phyloP scores from a whole-genome alignment of 2,888 invertebrate genomes.

The Onthophagus sagittarius region DNA sequence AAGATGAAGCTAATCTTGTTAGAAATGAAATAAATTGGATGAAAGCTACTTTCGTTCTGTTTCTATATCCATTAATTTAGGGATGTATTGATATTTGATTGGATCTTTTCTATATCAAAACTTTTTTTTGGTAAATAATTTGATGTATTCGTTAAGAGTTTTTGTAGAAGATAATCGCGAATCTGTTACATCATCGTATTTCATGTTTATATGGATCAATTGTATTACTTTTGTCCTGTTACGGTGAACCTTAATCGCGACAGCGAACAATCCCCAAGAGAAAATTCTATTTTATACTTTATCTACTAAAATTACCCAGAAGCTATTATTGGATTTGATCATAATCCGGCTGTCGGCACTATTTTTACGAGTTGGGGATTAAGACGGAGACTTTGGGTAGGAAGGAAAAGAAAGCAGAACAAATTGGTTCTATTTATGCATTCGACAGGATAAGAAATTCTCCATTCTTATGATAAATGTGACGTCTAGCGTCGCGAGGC shows the following conservation, averaged over 20 bases:
- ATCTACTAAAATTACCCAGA: not conserved
- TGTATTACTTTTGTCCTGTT: no score
- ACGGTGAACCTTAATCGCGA: no score
- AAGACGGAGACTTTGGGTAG: not conserved
- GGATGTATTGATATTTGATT: not conserved
- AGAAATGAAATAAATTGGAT: not conserved
- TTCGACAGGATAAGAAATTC: conserved; percentile 20
- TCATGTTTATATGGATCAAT: no score
- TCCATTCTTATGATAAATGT: conserved; percentile 19
- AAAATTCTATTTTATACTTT: not conserved
- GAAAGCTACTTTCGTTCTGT: not conserved
- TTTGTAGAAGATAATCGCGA: no score
- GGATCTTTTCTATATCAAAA: not conserved
- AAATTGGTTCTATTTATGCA: conserved; percentile 21
- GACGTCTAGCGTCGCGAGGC: conserved; percentile 11
- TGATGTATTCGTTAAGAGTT: not conserved
- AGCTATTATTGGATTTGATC: not conserved
- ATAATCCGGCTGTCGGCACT: not conserved
- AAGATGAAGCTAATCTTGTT: not conserved
- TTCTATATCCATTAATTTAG: not conserved
- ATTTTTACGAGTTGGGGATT: not conserved
- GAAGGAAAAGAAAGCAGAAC: conserved; percentile 9
- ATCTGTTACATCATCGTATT: no score
- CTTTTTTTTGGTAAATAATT: not conserved
- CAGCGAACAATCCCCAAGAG: no score